These are phyloP conservation scores for Heteromurus nitidus DNA, from an alignment of 2,888 invertebrate genomes.

Conservation along the genomic window DNA sequence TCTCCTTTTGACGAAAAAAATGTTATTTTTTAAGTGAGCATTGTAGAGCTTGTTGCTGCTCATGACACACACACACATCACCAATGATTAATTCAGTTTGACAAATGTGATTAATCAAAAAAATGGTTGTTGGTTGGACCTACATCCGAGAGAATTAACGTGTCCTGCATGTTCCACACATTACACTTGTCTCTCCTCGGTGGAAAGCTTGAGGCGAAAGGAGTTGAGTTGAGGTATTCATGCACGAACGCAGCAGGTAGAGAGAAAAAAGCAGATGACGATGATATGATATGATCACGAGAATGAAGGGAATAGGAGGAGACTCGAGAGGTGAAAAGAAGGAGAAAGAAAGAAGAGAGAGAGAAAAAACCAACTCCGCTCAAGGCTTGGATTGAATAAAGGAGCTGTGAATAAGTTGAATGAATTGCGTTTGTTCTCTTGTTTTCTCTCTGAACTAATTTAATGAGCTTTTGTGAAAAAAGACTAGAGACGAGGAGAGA, in stretches of 20 bases:
- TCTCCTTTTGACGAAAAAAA: background rate
- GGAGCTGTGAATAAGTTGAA: too few species aligned
- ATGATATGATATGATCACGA: background rate
- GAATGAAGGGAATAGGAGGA: too few species aligned
- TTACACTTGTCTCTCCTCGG: background rate
- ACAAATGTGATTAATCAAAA: conserved; percentile 64
- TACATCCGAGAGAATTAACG: too few species aligned
- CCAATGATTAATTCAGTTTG: conserved; percentile 60
- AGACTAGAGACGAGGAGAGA: background rate
- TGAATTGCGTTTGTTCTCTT: background rate
- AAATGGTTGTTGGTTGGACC: too few species aligned
- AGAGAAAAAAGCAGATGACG: background rate
- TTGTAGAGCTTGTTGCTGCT: conserved; percentile 11
- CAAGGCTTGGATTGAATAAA: background rate
- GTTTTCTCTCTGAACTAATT: conserved; percentile 34
- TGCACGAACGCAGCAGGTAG: background rate
- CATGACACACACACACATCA: too few species aligned
- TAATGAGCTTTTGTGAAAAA: conserved; percentile 25
- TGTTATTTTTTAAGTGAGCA: background rate
- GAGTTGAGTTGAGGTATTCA: background rate
- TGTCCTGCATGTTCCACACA: conserved; percentile 54
- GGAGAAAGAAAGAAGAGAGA: background rate
- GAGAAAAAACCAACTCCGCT: background rate
- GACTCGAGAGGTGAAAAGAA: too few species aligned
- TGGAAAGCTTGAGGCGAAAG: conserved; percentile 5